Conservation (phyloP, 1,140 invertebrate species). For the Trichonephila clavipes region DNA sequence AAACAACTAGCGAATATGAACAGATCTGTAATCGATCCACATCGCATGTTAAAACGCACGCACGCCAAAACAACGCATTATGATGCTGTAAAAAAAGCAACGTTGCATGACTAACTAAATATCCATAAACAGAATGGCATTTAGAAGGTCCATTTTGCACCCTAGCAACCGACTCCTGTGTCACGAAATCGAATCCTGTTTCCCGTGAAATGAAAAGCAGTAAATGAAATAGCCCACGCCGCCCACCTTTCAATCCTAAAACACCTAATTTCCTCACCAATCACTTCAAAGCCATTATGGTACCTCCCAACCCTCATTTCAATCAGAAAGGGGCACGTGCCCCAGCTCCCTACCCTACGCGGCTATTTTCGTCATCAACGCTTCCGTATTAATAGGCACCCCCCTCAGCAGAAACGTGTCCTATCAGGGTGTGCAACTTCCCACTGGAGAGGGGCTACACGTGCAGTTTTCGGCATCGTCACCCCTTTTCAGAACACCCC, state of each 20-base stretch:
- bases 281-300: constrained; percentile 34
- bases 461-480: constrained; percentile 17
- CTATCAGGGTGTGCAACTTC: not conserved
- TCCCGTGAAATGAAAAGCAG: not conserved
- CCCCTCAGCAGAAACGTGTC: not conserved
- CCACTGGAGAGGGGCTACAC: not conserved
- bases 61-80: not conserved
- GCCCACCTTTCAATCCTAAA: not conserved
- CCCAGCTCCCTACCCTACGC: not conserved
- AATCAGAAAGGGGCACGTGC: constrained; percentile 28
- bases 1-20: not conserved
- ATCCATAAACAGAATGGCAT: not conserved
- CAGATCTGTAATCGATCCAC: not conserved
- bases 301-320: not conserved
- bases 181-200: not conserved
- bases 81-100: not conserved
- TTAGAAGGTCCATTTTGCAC: not conserved
- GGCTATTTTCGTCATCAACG: constrained; percentile 39
- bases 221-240: constrained; percentile 6
- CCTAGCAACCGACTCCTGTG: not conserved
- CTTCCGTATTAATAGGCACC: constrained; percentile 35
- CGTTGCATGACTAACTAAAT: constrained; percentile 15
- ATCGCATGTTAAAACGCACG: too few species aligned
- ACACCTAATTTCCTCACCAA: constrained; percentile 48
- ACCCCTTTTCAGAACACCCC: constrained; percentile 28